Evolutionary conservation across 92 coral and sea anemone genomes (phyloP).

Genomic region (Isaurus tuberculatus): DNA sequence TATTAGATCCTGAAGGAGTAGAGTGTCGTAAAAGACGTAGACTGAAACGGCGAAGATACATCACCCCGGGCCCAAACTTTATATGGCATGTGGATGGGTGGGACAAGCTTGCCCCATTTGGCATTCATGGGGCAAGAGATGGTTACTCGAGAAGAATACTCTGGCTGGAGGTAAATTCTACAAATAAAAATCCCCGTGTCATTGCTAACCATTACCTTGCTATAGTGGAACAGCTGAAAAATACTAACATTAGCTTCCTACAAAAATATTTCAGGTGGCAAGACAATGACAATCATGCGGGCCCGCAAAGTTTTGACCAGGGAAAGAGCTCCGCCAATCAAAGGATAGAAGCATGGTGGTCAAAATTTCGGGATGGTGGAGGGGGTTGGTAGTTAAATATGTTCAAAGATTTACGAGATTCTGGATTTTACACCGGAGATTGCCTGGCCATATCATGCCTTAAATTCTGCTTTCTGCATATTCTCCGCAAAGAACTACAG

Average conservation of each 20-base stretch:
- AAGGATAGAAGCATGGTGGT: slow-evolving; percentile 62
- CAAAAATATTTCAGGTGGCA: slow-evolving; percentile 47
- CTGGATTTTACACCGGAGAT: slow-evolving; percentile 20
- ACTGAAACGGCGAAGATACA: not conserved
- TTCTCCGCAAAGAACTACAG: slow-evolving; percentile 28
- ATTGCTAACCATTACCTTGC: not conserved
- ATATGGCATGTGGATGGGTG: too few species aligned
- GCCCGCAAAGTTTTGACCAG: slow-evolving; percentile 49
- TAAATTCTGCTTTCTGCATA: slow-evolving; percentile 57
- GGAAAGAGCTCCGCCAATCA: slow-evolving; percentile 64
- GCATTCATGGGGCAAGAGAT: too few species aligned
- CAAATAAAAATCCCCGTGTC: too few species aligned
- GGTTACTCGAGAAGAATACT: not conserved
- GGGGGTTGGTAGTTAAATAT: slow-evolving; percentile 63
- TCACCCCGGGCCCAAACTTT: not conserved
- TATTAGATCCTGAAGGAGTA: not conserved
- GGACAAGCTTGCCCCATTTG: too few species aligned
- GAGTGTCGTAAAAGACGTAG: not conserved
- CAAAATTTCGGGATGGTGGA: slow-evolving; percentile 50
- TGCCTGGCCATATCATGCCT: slow-evolving; percentile 34
- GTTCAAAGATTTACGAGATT: slow-evolving; percentile 59
- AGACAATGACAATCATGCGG: slow-evolving; percentile 46
- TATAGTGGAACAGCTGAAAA: not conserved
- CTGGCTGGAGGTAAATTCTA: not conserved
- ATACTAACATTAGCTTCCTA: slow-evolving; percentile 3